phyloP scores from a whole-genome alignment of 92 coral and sea anemone genomes.

The Epizoanthus stellaris region DNA sequence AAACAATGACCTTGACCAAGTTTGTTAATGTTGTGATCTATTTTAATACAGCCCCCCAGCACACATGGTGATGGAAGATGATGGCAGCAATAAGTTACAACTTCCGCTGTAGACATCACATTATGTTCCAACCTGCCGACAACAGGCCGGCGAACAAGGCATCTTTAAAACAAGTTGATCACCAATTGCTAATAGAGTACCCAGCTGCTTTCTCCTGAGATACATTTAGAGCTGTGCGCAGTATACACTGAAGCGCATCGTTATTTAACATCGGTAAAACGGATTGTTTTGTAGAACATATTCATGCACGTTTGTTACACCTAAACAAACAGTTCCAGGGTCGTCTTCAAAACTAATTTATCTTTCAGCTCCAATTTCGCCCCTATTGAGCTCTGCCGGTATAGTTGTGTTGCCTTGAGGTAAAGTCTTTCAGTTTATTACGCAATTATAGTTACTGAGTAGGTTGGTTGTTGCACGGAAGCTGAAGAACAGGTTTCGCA shows the following conservation, averaged over 20 bases:
- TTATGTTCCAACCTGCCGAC: not conserved
- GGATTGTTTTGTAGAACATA: too few species aligned
- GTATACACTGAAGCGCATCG: too few species aligned
- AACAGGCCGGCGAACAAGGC: not conserved
- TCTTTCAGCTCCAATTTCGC: too few species aligned
- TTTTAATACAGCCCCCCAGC: constrained; percentile 18
- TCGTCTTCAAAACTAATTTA: too few species aligned
- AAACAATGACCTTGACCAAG: too few species aligned
- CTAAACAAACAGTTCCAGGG: too few species aligned
- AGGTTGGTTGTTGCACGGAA: constrained; percentile 37
- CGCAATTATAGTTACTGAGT: not conserved
- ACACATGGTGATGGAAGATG: not conserved
- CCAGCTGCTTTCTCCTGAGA: not conserved
- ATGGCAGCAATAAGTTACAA: not conserved
- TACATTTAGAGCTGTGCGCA: too few species aligned
- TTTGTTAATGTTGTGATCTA: too few species aligned
- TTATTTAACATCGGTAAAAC: too few species aligned
- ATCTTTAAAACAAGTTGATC: constrained; percentile 1
- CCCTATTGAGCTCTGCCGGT: not conserved
- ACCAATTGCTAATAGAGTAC: not conserved
- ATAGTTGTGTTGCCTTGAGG: constrained; percentile 4
- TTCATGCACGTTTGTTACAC: too few species aligned
- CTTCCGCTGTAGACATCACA: constrained; percentile 31
- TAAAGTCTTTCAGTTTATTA: not conserved
- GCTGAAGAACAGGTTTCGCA: not conserved